Conservation (phyloP, 2,113 vertebrate species). For the Aegithalos caudatus region DNA sequence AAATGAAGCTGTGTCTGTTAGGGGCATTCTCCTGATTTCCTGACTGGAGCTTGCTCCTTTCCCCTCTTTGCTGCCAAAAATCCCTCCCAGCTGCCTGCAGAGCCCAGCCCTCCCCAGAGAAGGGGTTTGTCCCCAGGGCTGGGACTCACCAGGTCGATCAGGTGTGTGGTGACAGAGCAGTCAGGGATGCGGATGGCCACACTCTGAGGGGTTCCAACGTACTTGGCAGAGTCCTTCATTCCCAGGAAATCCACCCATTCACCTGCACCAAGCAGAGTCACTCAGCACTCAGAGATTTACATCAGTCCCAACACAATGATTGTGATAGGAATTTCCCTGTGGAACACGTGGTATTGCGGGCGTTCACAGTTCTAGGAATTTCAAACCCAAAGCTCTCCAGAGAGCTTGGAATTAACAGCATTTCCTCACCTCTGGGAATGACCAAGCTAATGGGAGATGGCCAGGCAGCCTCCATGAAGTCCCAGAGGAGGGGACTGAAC, state of each 20-base stretch:
- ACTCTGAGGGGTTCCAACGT: slow-evolving; percentile 85
- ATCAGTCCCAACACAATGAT: rapidly evolving
- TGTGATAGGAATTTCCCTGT: rapidly evolving
- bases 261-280: slow-evolving; percentile 62
- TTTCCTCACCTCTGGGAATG: slow-evolving; percentile 81
- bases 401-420: neutral
- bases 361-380: neutral
- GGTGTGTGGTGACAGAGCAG: slow-evolving; percentile 85
- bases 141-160: slow-evolving; percentile 80
- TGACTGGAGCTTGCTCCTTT: neutral
- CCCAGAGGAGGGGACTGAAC: slow-evolving; percentile 82
- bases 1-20: neutral
- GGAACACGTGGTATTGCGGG: rapidly evolving
- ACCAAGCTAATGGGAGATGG: slow-evolving; percentile 91
- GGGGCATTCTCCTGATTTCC: neutral
- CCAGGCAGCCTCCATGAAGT: slow-evolving; percentile 90
- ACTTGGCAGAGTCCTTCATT: slow-evolving; percentile 81
- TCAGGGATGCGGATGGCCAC: slow-evolving; percentile 86
- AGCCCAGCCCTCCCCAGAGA: neutral
- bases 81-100: neutral
- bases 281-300: rapidly evolving
- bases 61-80: neutral
- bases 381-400: neutral
- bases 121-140: rapidly evolving
- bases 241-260: slow-evolving; percentile 86